phyloP scores from a whole-genome alignment of 2,888 invertebrate genomes.

The Yponomeuta evonymella region DNA sequence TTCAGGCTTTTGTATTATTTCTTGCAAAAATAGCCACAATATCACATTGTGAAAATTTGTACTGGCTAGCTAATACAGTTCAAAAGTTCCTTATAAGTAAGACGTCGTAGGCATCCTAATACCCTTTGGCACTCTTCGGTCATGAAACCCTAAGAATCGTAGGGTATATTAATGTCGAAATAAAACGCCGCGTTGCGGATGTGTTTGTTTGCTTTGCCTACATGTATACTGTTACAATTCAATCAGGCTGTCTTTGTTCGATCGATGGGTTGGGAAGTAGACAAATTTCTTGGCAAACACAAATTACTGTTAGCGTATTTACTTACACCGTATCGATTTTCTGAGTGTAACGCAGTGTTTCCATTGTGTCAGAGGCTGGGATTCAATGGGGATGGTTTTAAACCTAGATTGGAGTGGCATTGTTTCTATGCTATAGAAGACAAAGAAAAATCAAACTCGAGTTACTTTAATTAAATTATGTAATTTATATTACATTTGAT shows the following conservation, averaged over 20 bases:
- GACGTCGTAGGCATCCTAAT: too few species aligned
- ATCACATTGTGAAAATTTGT: too few species aligned
- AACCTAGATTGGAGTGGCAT: too few species aligned
- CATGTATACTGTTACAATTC: conserved; percentile 54
- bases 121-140: neutral
- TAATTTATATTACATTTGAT: too few species aligned
- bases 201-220: conserved; percentile 38
- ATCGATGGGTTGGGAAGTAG: conserved; percentile 35
- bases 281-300: conserved; percentile 38
- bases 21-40: too few species aligned
- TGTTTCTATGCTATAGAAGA: too few species aligned
- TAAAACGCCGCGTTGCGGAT: conserved; percentile 24
- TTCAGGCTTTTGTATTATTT: too few species aligned
- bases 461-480: too few species aligned
- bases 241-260: conserved; percentile 53
- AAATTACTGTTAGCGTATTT: conserved; percentile 49
- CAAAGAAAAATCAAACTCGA: too few species aligned
- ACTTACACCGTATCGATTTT: conserved; percentile 44
- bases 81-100: too few species aligned
- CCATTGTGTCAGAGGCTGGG: neutral
- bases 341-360: conserved; percentile 13
- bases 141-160: conserved; percentile 11
- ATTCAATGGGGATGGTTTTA: too few species aligned
- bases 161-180: neutral
- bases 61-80: too few species aligned